phyloP scores from a whole-genome alignment of 2,888 invertebrate genomes.

The Pycnomerus fuliginosus region DNA sequence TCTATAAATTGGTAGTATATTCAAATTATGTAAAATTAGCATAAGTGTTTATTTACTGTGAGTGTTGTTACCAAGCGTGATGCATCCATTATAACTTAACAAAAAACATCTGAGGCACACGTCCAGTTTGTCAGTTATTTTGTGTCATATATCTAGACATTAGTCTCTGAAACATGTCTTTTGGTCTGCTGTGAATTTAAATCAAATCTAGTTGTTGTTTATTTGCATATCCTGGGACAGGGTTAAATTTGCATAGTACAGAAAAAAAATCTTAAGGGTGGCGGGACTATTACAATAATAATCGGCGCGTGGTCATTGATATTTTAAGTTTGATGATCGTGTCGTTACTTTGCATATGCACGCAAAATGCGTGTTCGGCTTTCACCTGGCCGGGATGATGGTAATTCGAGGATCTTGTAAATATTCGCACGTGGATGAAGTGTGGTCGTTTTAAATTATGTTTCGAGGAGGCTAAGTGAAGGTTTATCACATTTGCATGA shows the following conservation, averaged over 20 bases:
- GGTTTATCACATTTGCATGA: too few species aligned
- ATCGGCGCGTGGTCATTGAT: slow-evolving; percentile 29
- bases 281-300: slow-evolving; percentile 27
- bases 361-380: slow-evolving; percentile 15
- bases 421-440: slow-evolving; percentile 19
- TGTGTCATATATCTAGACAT: neutral
- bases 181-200: too few species aligned
- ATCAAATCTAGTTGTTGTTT: slow-evolving; percentile 17
- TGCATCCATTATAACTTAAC: slow-evolving; percentile 8
- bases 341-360: slow-evolving; percentile 25
- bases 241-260: slow-evolving; percentile 34
- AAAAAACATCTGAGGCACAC: slow-evolving; percentile 16
- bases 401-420: slow-evolving; percentile 2
- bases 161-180: slow-evolving; percentile 5
- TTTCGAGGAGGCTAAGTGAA: too few species aligned
- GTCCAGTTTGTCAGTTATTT: slow-evolving; percentile 11
- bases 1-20: slow-evolving; percentile 7
- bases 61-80: slow-evolving; percentile 9
- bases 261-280: slow-evolving; percentile 22
- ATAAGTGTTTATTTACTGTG: slow-evolving; percentile 16
- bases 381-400: slow-evolving; percentile 15
- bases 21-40: slow-evolving; percentile 15
- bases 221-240: slow-evolving; percentile 34
- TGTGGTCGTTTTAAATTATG: slow-evolving; percentile 11
- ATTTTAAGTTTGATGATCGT: slow-evolving; percentile 28